Percentiles rank a stretch among this genome's conserved stretches.
phyloP scores from a whole-genome alignment of 2,888 invertebrate genomes.

The Xanthia icteritia region DNA sequence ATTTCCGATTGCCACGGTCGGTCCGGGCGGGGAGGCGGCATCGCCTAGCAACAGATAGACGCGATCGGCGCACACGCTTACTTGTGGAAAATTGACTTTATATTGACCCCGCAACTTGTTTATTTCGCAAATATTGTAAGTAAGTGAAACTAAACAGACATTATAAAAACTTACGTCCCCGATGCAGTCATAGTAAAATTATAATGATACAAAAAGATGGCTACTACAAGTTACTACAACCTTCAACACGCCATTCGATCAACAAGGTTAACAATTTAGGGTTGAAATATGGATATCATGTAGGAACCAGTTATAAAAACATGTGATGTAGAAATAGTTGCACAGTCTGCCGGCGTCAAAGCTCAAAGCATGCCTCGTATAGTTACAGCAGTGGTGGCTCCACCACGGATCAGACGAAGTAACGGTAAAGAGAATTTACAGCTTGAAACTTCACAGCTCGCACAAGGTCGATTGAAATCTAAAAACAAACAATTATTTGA shows the following conservation, averaged over 20 bases:
- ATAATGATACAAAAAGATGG: not conserved
- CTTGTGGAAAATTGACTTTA: slow-evolving; percentile 51
- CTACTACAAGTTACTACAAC: not conserved
- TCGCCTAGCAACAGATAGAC: slow-evolving; percentile 70
- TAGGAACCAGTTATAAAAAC: not conserved
- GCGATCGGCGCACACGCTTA: slow-evolving; percentile 50
- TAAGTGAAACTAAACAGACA: not conserved
- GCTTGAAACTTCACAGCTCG: slow-evolving; percentile 50
- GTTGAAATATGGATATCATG: not conserved
- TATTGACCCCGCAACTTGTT: slow-evolving; percentile 25
- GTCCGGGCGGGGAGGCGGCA: slow-evolving; percentile 61
- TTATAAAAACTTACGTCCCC: slow-evolving; percentile 3
- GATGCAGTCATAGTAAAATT: not conserved
- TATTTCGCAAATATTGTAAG: slow-evolving; percentile 20
- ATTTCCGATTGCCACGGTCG: slow-evolving; percentile 86
- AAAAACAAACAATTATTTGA: slow-evolving; percentile 42
- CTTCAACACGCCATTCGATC: not conserved
- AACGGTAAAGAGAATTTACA: slow-evolving; percentile 54
- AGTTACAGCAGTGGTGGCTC: slow-evolving; percentile 28
- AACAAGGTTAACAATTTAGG: not conserved
- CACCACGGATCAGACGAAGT: slow-evolving; percentile 43
- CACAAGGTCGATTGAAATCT: slow-evolving; percentile 57
- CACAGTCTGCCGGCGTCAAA: not conserved
- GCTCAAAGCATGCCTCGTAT: slow-evolving; percentile 6
- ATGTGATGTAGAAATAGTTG: not conserved